A percentile compares a stretch with the other conserved stretches of the same genome.
These are phyloP conservation scores for Paramisgurnus dabryanus DNA, from an alignment of 2,113 vertebrate genomes.

Conservation along the genomic window DNA sequence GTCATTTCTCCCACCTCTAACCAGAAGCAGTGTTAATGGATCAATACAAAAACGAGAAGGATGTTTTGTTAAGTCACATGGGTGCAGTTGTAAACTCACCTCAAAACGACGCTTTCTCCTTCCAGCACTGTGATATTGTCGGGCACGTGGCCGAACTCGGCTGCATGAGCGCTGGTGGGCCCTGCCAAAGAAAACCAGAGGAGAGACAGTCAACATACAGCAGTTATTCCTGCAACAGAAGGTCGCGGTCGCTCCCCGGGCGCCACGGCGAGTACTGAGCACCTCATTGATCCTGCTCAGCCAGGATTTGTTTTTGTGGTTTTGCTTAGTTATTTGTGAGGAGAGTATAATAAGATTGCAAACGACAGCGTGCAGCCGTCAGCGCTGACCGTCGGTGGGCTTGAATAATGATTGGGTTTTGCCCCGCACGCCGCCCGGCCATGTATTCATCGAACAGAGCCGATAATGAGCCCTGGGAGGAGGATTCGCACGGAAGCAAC, in stretches of 20 bases:
- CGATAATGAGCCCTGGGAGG: slow-evolving; percentile 78
- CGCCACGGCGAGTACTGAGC: slow-evolving; percentile 1
- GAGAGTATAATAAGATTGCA: slow-evolving; percentile 64
- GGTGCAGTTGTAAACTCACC: slow-evolving; percentile 69
- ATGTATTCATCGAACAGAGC: slow-evolving; percentile 67
- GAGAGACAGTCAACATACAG: slow-evolving; percentile 51
- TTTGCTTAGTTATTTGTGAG: slow-evolving; percentile 59
- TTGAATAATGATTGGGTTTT: slow-evolving; percentile 74
- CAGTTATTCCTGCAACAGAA: slow-evolving; percentile 58
- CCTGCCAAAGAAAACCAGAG: slow-evolving; percentile 67
- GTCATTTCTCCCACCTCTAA: too few species aligned
- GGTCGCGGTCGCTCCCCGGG: slow-evolving; percentile 52
- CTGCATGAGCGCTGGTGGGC: slow-evolving; percentile 63
- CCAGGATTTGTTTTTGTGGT: slow-evolving; percentile 48
- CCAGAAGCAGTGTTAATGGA: too few species aligned
- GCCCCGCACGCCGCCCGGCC: slow-evolving; percentile 58
- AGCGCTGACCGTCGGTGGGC: slow-evolving; percentile 64
- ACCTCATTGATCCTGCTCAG: slow-evolving; percentile 40
- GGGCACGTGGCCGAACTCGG: slow-evolving; percentile 74
- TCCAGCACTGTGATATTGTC: slow-evolving; percentile 80
- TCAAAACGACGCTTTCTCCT: slow-evolving; percentile 75
- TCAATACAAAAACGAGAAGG: too few species aligned
- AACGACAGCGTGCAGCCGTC: slow-evolving; percentile 60
- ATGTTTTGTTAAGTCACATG: slow-evolving; percentile 26
- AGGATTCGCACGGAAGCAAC: slow-evolving; percentile 73